A percentile compares a stretch with the other conserved stretches of the same genome.
Conservation (phyloP, 2,888 invertebrate species). For the Phoenoteleia sp. region DNA sequence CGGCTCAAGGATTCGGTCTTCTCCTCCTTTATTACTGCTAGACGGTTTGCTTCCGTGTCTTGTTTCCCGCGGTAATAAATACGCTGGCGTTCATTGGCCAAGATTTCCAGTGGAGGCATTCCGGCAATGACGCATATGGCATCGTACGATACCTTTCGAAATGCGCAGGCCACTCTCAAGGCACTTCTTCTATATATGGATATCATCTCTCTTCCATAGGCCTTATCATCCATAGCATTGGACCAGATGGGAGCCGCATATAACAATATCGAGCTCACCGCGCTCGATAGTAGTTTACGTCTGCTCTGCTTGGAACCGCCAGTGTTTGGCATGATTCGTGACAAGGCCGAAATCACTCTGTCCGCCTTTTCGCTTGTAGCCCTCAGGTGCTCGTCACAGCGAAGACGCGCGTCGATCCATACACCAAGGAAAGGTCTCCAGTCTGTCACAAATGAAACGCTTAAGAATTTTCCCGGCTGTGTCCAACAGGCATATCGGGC, state of each 20-base stretch:
- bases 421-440: background rate
- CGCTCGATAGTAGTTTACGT: constrained; percentile 31
- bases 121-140: background rate
- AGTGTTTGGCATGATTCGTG: constrained; percentile 3
- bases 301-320: constrained; percentile 14
- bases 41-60: too few species aligned
- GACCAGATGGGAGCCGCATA: constrained; percentile 17
- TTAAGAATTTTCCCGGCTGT: constrained; percentile 46
- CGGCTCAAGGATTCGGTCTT: too few species aligned
- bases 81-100: too few species aligned
- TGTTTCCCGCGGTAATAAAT: too few species aligned
- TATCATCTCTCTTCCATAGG: too few species aligned
- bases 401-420: too few species aligned
- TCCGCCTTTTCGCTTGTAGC: too few species aligned
- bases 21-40: too few species aligned
- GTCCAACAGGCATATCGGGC: constrained; percentile 61
- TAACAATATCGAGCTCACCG: constrained; percentile 32
- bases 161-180: background rate
- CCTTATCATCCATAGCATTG: background rate
- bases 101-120: background rate
- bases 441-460: constrained; percentile 17
- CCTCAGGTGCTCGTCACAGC: too few species aligned
- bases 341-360: too few species aligned
- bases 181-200: background rate
- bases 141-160: background rate